Base-by-base conservation (phyloP, 2,888 invertebrate genomes). In the Antheraea assamensis region DNA sequence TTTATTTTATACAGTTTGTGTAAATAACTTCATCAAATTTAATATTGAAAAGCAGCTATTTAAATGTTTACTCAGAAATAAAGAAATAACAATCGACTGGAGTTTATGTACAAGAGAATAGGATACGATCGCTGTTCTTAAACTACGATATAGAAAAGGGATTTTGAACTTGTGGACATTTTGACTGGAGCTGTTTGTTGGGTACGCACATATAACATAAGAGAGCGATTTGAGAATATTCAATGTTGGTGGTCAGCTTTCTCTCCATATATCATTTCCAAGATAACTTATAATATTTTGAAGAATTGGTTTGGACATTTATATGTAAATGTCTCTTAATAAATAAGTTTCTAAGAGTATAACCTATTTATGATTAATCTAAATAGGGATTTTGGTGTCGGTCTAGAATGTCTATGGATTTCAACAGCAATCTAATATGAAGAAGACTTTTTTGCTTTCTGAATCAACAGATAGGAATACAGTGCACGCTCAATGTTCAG, bases 141-240 rank as follows among this genome's bases (percentile, higher is more conserved):
- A 52, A 24, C 47, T 24, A 24, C 52, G 24, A 52, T 71, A 52
- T 71, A 71, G 47, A 71, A 70, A 71, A 71, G 71, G 71, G 71
- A 71, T 71, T 31, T 71, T 30, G 55, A 52, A 71, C 52, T 71
- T 55, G 71, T 71, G 71, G 31, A 30, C 27, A 55, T 71, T 30
- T 71, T 71, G 71, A 71, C 55, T 52, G 71, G 21, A 31, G 49
- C 55, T 21, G 31, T 30, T 10, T 27, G 27, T 49, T 2, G n/a
- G 55, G 17, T 27, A 42, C 31, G 52, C 35, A 52, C 27, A 71
- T 7, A 52, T 55, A 21, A 71, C 58, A 24, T 71, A 55, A 52
- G 49, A 55, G 49, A 71, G 52, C 71, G 71, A 31, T 66, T 66
- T 66, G 5, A 66, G 21, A n/a, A 19, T 7, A 10, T 58, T 58